phyloP scores from a whole-genome alignment of 2,113 vertebrate genomes.

The Bucco capensis region DNA sequence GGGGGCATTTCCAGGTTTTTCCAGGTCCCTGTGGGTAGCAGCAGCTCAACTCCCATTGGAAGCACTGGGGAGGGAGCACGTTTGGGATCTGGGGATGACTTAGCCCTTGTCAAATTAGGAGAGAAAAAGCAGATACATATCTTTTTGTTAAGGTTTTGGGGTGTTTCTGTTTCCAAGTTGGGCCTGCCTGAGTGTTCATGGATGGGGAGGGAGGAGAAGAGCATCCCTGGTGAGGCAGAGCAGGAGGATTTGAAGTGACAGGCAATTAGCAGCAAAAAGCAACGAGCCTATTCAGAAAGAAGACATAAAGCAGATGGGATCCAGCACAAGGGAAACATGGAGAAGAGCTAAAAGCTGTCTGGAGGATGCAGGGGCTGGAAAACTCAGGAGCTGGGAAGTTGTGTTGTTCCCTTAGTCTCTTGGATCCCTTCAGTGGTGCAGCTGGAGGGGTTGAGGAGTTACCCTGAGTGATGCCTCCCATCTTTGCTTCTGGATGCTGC shows the following conservation, averaged over 20 bases:
- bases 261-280: not conserved
- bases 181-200: fast-evolving
- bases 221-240: not conserved
- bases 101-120: not conserved
- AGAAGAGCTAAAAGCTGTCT: not conserved
- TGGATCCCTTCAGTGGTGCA: not conserved
- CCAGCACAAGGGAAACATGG: not conserved
- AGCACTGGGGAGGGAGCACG: fast-evolving
- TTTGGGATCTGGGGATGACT: not conserved
- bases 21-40: not conserved
- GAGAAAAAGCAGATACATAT: not conserved
- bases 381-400: not conserved
- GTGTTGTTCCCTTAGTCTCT: not conserved
- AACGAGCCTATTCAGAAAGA: not conserved
- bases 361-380: not conserved
- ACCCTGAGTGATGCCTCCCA: not conserved
- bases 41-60: not conserved
- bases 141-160: not conserved
- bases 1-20: not conserved
- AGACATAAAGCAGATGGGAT: not conserved
- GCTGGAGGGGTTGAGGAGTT: not conserved
- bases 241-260: not conserved
- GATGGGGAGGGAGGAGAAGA: not conserved
- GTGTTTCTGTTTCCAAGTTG: not conserved
- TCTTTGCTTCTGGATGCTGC: not conserved